phyloP scores from a whole-genome alignment of 2,888 invertebrate genomes.

The Rhagonycha fulva region DNA sequence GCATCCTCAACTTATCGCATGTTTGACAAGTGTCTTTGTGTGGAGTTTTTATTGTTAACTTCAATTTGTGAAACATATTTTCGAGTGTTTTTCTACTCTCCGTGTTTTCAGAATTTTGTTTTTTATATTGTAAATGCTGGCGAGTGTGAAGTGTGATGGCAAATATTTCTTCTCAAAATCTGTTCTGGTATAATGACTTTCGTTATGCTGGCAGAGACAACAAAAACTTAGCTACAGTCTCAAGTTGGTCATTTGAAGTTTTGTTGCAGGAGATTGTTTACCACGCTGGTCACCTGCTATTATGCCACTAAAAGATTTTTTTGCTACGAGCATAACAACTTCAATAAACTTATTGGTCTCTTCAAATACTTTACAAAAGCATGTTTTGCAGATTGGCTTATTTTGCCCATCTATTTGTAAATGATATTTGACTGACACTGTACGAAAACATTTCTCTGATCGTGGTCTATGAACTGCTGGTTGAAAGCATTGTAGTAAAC shows the following conservation, averaged over 20 bases:
- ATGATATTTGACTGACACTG: too few species aligned
- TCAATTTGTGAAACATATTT: too few species aligned
- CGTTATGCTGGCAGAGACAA: not conserved
- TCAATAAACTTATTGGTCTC: not conserved
- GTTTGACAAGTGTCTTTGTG: too few species aligned
- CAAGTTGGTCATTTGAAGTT: not conserved
- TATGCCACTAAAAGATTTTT: not conserved
- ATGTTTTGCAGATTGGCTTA: not conserved
- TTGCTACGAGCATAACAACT: not conserved
- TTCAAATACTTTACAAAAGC: not conserved
- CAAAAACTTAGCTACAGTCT: not conserved
- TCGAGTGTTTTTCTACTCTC: too few species aligned
- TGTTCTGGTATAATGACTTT: not conserved
- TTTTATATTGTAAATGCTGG: too few species aligned
- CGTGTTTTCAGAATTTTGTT: too few species aligned
- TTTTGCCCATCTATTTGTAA: not conserved
- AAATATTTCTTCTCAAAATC: not conserved
- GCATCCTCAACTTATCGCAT: too few species aligned
- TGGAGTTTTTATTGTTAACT: too few species aligned
- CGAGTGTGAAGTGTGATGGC: not conserved
- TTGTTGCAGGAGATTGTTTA: not conserved
- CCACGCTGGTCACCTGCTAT: not conserved
- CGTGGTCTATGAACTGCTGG: too few species aligned
- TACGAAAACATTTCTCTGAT: too few species aligned
- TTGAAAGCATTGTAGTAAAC: too few species aligned